Percentiles rank a stretch among this genome's conserved stretches.
These are phyloP conservation scores for Apis florea DNA, from an alignment of 1,140 invertebrate genomes.

Conservation along the genomic window DNA sequence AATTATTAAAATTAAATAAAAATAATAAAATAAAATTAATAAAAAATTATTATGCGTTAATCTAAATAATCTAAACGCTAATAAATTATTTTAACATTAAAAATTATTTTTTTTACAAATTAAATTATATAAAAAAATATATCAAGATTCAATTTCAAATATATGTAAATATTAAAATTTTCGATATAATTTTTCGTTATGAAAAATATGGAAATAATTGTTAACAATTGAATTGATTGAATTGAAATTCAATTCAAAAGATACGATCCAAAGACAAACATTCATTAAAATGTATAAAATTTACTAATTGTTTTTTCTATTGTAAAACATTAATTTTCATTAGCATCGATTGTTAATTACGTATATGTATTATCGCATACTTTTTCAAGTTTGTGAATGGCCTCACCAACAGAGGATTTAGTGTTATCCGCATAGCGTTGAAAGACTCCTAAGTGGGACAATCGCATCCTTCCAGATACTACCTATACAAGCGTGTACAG, in stretches of 20 bases:
- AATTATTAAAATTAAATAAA: too few species aligned
- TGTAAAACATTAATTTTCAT: background rate
- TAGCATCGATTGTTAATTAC: background rate
- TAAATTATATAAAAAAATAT: too few species aligned
- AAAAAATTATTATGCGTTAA: too few species aligned
- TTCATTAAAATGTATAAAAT: background rate
- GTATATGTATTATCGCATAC: conserved; percentile 64
- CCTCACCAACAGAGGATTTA: conserved; percentile 62
- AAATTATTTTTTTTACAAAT: too few species aligned
- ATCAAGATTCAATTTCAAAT: too few species aligned
- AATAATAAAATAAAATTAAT: too few species aligned
- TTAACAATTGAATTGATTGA: background rate
- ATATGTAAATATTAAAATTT: too few species aligned
- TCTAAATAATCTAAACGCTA: too few species aligned
- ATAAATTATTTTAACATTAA: too few species aligned
- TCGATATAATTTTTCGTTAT: too few species aligned
- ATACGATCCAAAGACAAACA: background rate
- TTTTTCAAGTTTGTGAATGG: conserved; percentile 68
- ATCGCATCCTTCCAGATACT: conserved; percentile 77
- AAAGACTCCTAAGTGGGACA: conserved; percentile 73
- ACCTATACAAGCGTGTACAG: conserved; percentile 67
- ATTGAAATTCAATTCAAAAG: background rate
- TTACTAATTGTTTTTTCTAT: background rate
- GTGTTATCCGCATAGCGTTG: conserved; percentile 69
- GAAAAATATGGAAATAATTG: too few species aligned